A percentile compares a stretch with the other conserved stretches of the same genome.
Evolutionary conservation across 2,113 vertebrate genomes (phyloP).

Genomic region (Podarcis raffonei): DNA sequence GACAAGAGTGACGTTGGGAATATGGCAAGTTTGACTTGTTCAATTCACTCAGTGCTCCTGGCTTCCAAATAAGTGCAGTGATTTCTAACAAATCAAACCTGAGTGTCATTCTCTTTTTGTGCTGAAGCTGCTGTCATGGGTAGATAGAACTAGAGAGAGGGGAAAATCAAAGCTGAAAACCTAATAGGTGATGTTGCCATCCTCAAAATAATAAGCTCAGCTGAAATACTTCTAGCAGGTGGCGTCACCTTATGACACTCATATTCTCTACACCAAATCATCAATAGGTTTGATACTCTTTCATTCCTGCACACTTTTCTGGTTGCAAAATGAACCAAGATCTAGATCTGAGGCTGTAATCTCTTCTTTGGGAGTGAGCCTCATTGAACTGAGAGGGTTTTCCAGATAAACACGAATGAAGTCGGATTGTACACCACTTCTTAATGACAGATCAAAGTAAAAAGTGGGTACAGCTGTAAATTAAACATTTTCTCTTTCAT

Average conservation of each 20-base stretch:
- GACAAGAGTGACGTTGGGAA: conserved; percentile 40
- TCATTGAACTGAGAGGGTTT: background rate
- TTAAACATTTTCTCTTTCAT: background rate
- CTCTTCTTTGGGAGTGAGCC: background rate
- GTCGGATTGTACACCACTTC: background rate
- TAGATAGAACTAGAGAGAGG: conserved; percentile 17
- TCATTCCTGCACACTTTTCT: background rate
- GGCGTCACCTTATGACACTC: background rate
- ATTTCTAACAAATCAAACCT: conserved; percentile 43
- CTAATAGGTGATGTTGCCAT: conserved; percentile 1
- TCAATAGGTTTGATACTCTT: background rate
- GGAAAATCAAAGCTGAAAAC: background rate
- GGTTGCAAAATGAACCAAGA: background rate
- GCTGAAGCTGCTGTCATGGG: conserved; percentile 39
- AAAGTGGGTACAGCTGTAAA: background rate
- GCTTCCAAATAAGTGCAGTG: conserved; percentile 55
- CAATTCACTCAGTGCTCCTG: conserved; percentile 30
- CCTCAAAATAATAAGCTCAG: conserved; percentile 26
- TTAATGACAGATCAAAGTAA: background rate
- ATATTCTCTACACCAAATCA: background rate
- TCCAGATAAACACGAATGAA: background rate
- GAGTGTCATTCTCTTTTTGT: conserved; percentile 39
- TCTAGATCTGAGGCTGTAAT: background rate
- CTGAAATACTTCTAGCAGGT: conserved; percentile 20
- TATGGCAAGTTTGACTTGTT: conserved; percentile 46